phyloP scores from a whole-genome alignment of 2,113 vertebrate species.

The Mormoops blainvillei region DNA sequence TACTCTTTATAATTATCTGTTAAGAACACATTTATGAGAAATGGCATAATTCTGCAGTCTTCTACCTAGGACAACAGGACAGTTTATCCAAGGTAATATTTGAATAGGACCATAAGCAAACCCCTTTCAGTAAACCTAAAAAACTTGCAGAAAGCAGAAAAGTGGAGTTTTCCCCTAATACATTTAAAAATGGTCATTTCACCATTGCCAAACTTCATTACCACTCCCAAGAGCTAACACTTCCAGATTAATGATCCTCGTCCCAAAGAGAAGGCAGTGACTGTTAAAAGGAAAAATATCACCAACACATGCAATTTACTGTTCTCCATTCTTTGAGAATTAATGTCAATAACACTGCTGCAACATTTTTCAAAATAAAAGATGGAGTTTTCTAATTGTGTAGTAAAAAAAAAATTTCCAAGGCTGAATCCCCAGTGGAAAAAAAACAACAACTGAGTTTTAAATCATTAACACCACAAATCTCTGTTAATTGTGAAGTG shows the following conservation, averaged over 20 bases:
- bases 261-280: slow-evolving; percentile 41
- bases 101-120: slow-evolving; percentile 15
- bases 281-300: neutral
- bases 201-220: slow-evolving; percentile 53
- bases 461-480: slow-evolving; percentile 80
- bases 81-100: slow-evolving; percentile 18
- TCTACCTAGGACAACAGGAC: slow-evolving; percentile 23
- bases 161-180: neutral
- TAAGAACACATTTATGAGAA: slow-evolving; percentile 48
- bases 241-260: slow-evolving; percentile 47
- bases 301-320: slow-evolving; percentile 35
- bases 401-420: slow-evolving; percentile 62
- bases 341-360: slow-evolving; percentile 56
- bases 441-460: slow-evolving; percentile 70
- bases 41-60: slow-evolving; percentile 32
- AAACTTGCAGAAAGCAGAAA: slow-evolving; percentile 3
- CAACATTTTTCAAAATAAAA: slow-evolving; percentile 64
- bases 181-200: slow-evolving; percentile 52
- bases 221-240: slow-evolving; percentile 31
- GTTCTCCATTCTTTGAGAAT: slow-evolving; percentile 40
- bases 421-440: slow-evolving; percentile 74
- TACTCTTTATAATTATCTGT: slow-evolving; percentile 42
- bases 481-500: slow-evolving; percentile 78
- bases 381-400: slow-evolving; percentile 73
- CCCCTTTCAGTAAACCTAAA: neutral